A percentile compares a stretch with the other conserved stretches of the same genome.
Evolutionary conservation across 2,797 vertebrate species (phyloP).

Genomic region (Gallinago nigripennis): DNA sequence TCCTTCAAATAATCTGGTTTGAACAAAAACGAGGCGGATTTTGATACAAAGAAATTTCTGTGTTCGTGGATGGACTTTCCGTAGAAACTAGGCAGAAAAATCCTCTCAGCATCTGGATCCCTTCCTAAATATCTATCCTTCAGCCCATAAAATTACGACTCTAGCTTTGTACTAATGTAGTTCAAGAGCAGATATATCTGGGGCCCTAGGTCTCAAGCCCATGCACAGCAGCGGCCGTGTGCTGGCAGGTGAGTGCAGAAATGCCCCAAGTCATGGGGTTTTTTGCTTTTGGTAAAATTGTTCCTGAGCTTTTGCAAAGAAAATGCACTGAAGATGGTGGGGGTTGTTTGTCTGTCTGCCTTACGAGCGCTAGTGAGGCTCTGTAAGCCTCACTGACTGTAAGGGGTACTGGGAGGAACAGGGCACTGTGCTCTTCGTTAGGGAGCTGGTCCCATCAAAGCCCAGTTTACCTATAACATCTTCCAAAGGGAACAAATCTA

Average conservation of each 20-base stretch:
- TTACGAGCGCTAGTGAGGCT: not conserved
- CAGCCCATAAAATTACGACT: not conserved
- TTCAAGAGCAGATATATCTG: not conserved
- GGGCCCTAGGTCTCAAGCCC: not conserved
- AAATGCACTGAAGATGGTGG: not conserved
- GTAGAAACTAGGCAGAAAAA: not conserved
- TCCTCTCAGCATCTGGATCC: not conserved
- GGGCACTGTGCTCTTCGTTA: rapidly evolving
- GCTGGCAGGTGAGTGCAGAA: not conserved
- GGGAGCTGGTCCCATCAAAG: not conserved
- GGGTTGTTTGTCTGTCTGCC: not conserved
- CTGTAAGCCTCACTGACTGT: too few species aligned
- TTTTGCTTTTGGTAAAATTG: not conserved
- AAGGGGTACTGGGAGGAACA: not conserved
- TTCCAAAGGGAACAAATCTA: not conserved
- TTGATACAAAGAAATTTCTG: not conserved
- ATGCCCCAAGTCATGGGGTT: not conserved
- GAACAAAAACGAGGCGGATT: not conserved
- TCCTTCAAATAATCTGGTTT: not conserved
- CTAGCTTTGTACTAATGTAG: not conserved
- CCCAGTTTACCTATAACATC: not conserved
- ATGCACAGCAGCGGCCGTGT: not conserved
- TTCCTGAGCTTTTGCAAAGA: not conserved
- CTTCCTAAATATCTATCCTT: not conserved
- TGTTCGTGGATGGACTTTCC: not conserved